Conservation (phyloP, 2,113 vertebrate species). For the Tupaia tana region DNA sequence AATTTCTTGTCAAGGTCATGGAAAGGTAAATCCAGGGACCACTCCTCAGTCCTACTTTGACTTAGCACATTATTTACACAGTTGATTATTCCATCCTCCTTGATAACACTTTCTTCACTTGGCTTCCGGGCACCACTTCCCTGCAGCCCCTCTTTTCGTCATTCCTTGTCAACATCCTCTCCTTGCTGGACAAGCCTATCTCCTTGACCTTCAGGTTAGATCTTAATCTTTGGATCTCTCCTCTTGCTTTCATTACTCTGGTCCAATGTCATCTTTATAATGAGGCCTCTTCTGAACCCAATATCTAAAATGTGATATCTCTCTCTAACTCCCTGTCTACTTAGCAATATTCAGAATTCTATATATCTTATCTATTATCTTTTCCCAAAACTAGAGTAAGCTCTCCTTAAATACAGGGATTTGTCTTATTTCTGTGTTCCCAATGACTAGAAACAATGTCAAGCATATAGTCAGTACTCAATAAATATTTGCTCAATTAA, state of each 20-base stretch:
- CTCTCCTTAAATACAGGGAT: not conserved
- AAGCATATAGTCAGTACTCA: not conserved
- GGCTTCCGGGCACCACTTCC: not conserved
- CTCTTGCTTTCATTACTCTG: not conserved
- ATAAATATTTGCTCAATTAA: constrained; percentile 25
- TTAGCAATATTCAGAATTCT: constrained; percentile 22
- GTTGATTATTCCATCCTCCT: not conserved
- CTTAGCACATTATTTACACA: not conserved
- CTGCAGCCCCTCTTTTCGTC: not conserved
- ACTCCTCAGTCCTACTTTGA: not conserved
- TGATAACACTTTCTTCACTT: not conserved
- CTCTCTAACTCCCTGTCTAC: not conserved
- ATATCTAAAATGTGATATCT: constrained; percentile 17
- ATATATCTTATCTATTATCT: constrained; percentile 18
- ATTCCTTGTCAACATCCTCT: not conserved
- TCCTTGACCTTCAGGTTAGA: not conserved
- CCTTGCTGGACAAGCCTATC: not conserved
- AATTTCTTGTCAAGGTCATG: not conserved
- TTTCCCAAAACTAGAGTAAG: not conserved
- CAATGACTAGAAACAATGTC: not conserved
- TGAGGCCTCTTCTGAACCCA: not conserved
- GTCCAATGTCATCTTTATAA: not conserved
- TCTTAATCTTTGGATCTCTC: constrained; percentile 6
- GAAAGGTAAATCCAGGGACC: not conserved
- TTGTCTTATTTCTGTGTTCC: not conserved